phyloP scores from a whole-genome alignment of 2,113 vertebrate genomes.

The Steatornis caripensis region DNA sequence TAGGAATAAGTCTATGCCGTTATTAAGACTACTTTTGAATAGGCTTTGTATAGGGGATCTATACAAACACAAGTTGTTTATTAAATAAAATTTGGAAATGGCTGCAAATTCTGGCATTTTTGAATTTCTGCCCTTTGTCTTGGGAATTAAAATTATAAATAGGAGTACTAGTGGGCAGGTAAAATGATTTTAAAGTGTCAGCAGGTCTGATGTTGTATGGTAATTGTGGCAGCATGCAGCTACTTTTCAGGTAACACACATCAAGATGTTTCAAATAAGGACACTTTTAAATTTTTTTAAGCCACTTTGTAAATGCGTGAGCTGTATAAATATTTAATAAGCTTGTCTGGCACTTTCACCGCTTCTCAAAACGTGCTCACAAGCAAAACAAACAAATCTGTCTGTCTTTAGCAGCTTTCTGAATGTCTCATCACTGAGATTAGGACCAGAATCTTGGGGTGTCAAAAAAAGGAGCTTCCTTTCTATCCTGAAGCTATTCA shows the following conservation, averaged over 20 bases:
- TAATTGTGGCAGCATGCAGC: not conserved
- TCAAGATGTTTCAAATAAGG: not conserved
- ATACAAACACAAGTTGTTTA: not conserved
- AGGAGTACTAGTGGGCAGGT: not conserved
- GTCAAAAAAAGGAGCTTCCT: not conserved
- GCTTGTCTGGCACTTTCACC: not conserved
- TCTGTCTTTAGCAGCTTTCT: not conserved
- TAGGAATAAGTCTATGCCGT: not conserved
- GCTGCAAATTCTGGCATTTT: not conserved
- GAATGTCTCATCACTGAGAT: not conserved
- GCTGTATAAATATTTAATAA: not conserved
- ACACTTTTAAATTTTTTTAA: not conserved
- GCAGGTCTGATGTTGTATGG: not conserved
- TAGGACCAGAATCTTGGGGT: not conserved
- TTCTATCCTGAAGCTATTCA: not conserved
- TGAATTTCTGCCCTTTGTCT: not conserved
- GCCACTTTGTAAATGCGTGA: not conserved
- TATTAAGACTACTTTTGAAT: not conserved
- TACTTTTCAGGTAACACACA: not conserved
- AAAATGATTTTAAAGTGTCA: not conserved
- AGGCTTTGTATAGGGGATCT: not conserved
- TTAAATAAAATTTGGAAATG: not conserved
- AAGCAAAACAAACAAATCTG: not conserved
- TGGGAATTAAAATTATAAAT: not conserved
- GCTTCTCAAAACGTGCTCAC: not conserved